These are phyloP conservation scores for Latrodectus hesperus DNA, from an alignment of 2,888 invertebrate genomes.

Conservation along the genomic window DNA sequence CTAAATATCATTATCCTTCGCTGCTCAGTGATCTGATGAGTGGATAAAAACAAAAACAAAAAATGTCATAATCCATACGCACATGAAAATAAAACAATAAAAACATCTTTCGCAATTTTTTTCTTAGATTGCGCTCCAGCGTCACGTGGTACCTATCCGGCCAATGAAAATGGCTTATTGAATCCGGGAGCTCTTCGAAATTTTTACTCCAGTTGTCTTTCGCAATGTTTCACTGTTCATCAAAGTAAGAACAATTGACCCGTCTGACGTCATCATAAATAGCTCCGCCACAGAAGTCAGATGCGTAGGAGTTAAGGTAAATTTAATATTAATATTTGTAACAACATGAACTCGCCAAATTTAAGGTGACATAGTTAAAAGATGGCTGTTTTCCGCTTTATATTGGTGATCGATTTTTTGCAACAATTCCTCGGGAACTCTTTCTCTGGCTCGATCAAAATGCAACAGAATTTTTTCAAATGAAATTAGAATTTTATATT, in stretches of 20 bases:
- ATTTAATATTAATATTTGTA: conserved; percentile 1
- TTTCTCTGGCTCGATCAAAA: no score
- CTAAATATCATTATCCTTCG: conserved; percentile 14
- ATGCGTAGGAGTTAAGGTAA: conserved; percentile 47
- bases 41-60: conserved; percentile 2
- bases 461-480: no score
- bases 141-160: conserved; percentile 37
- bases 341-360: neutral
- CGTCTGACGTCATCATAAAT: conserved; percentile 51
- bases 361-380: no score
- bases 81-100: conserved; percentile 41
- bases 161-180: conserved; percentile 36
- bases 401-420: no score
- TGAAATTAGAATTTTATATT: no score
- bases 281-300: conserved; percentile 28
- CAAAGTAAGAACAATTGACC: conserved; percentile 7
- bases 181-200: conserved; percentile 40
- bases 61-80: conserved; percentile 34
- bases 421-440: no score
- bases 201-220: conserved; percentile 40
- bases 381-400: no score
- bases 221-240: conserved; percentile 16
- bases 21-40: conserved; percentile 32
- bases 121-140: conserved; percentile 38
- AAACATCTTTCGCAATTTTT: conserved; percentile 25